Evolutionary conservation across 2,797 vertebrate species (phyloP).

Genomic region (Oceanodroma leucorhoa): DNA sequence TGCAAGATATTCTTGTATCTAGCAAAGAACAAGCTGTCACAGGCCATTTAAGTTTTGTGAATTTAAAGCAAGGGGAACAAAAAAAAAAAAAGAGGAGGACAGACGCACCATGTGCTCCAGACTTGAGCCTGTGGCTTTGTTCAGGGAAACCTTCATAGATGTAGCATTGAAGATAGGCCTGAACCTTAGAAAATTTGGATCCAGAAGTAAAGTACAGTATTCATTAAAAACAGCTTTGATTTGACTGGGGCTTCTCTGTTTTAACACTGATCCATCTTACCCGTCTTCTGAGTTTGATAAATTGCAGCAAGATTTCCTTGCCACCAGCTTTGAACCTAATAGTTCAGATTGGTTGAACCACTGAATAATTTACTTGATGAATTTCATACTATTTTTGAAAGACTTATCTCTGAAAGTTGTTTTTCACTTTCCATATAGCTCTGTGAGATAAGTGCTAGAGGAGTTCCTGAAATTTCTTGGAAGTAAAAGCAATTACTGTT

Average conservation of each 20-base stretch:
- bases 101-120: neutral
- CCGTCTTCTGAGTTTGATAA: neutral
- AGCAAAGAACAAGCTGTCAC: neutral
- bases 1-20: neutral
- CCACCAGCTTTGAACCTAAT: neutral
- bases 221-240: neutral
- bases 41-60: neutral
- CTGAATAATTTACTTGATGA: neutral
- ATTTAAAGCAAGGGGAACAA: neutral
- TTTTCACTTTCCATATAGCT: neutral
- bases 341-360: neutral
- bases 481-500: neutral
- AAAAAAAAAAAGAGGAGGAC: neutral
- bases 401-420: neutral
- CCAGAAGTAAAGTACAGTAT: neutral
- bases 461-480: neutral
- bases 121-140: neutral
- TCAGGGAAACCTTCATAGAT: neutral
- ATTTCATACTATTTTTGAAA: neutral
- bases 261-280: neutral
- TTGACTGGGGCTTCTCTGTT: neutral
- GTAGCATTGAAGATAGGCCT: neutral
- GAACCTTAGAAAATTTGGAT: neutral
- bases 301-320: neutral
- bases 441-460: neutral